Percentiles rank a stretch among this genome's conserved stretches.
phyloP scores from a whole-genome alignment of 2,113 vertebrate species.

The Cryptomyrus ogoouensis region DNA sequence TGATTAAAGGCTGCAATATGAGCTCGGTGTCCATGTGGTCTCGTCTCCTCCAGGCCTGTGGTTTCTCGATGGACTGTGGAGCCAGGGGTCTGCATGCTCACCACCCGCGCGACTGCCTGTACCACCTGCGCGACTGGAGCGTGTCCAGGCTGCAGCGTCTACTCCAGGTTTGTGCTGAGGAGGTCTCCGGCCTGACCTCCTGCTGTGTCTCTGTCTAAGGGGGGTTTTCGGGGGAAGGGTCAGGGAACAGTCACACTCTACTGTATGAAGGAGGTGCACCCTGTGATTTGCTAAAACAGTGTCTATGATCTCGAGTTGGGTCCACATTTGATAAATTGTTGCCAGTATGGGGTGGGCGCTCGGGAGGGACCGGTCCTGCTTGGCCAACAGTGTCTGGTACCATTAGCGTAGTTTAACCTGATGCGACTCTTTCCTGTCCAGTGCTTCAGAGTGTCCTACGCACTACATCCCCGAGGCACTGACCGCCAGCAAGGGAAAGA shows the following conservation, averaged over 20 bases:
- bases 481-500: background rate
- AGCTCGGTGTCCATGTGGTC: background rate
- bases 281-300: background rate
- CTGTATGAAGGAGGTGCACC: background rate
- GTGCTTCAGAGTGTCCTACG: slow-evolving; percentile 46
- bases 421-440: slow-evolving; percentile 26
- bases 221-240: background rate
- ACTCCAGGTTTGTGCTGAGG: slow-evolving; percentile 49
- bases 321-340: background rate
- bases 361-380: background rate
- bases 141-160: slow-evolving; percentile 51
- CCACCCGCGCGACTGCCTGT: slow-evolving; percentile 66
- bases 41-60: slow-evolving; percentile 47
- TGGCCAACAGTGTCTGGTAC: background rate
- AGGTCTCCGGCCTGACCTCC: background rate
- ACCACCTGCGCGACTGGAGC: slow-evolving; percentile 67
- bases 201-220: background rate
- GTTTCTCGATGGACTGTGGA: slow-evolving; percentile 52
- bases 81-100: slow-evolving; percentile 64
- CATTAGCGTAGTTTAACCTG: background rate
- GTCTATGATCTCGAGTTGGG: background rate
- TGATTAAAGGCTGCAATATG: background rate
- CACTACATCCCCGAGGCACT: slow-evolving; percentile 36
- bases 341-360: background rate
- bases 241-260: background rate